Base-by-base conservation (phyloP, 2,797 vertebrate species). In the Rallus crepitans region DNA sequence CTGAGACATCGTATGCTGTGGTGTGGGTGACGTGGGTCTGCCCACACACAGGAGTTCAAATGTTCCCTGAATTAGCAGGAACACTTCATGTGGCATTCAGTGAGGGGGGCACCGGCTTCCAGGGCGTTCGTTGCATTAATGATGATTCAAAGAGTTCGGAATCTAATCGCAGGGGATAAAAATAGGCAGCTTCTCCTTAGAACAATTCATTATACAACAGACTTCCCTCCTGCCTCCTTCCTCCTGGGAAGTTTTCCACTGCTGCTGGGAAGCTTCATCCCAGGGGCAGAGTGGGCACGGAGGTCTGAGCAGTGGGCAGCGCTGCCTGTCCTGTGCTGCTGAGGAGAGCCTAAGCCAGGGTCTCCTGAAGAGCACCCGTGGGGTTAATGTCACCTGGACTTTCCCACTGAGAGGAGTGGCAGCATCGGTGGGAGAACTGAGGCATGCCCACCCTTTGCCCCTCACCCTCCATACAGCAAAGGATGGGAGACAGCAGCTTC, bases 61-160 rank as follows among this genome's bases (percentile, higher is more conserved):
- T n/a, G 37, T 40, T 95, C 91, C 92, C 82, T 50, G 91, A 96
- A 96, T 97, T 97, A 97, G 88, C 92, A 77, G 76, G 89, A 96
- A 83, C 93, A 72, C 78, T 91, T 91, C 81, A 53, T 82, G 89
- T 48, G 95, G 92, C 28, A 73, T 85, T 93, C 91, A 61, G 83
- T 12, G 16, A 73, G 86, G 73, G 92, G 93, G 95, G 90, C 66
- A 30, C 89, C 16, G 52, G 76, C 91, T 97, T 84, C 95, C 93
- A 50, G 77, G 84, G 90, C 47, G 52, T 83, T 77, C 42, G 56
- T 82, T 77, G 88, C 93, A 96, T 96, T 97, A 96, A 94, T 89
- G 94, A 96, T 97, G 97, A 97, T 92, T 97, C 97, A 97, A 96
- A 94, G 91, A 94, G 92, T 93, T 94, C 93, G 90, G 88, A 95